Evolutionary conservation across 92 coral and sea anemone genomes (phyloP), one percentile per base, ranked within the genome.

Genomic region (Palythoa grandiflora): DNA sequence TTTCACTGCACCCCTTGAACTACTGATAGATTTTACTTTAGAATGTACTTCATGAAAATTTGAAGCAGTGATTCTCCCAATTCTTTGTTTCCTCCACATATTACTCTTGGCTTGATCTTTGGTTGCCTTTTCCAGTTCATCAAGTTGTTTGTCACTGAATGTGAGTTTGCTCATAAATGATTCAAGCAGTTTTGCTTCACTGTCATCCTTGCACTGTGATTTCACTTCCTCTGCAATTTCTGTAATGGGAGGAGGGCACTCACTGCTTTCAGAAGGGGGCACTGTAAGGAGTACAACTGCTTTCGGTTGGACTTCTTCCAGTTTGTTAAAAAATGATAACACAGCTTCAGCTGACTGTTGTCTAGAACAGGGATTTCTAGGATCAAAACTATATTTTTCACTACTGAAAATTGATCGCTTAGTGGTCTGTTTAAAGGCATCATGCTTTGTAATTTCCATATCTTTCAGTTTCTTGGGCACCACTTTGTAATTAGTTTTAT

Each of bases 401-500:
- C 15, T 16, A 75, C 59, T 75, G 40, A 75, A 75, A 75, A 75
- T 13, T 38, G 61, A 75, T 1, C 60, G 79, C n/a, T 75, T 75
- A 20, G 79, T 75, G 59, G 89, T 9, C 59, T 74, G 79, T 75
- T 75, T 75, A 19, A 75, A 20, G 60, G 44, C 61, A 75, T 50
- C 63, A 75, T 20, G 61, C 63, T 75, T 75, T 75, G 63, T 17
- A 75, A 75, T 75, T 19, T 75, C 16, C 68, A 84, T 84, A 48
- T 71, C 88, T 76, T 84, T 84, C 47, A 84, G 19, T 76, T 68
- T 84, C 78, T 71, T 84, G 14, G 79, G 60, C 79, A 44, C 37
- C 57, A 75, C 35, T 75, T 73, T 73, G 54, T 73, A 73, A 35
- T 73, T 38, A 59, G 60, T 83, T 13, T 83, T 83, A 38, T 83